Base-by-base conservation (phyloP, 2,797 vertebrate species). In the Hydrophis major region DNA sequence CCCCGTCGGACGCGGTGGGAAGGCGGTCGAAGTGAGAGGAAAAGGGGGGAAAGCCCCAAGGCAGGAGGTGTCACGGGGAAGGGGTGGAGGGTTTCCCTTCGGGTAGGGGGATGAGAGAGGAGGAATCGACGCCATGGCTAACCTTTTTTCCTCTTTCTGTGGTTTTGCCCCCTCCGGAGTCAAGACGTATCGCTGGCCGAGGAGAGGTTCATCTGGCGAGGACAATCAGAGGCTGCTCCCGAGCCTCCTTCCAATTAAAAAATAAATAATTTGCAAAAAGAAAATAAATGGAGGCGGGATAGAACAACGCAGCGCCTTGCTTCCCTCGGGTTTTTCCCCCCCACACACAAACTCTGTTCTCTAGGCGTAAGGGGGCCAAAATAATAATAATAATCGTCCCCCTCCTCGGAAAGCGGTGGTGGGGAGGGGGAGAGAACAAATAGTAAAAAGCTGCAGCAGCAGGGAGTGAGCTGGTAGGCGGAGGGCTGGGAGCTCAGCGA, bases 371-470 rank as follows among this genome's bases (percentile, higher is more conserved):
- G 6, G n/a, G n/a, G 69, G 1, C 28, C 28, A 66, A 4, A 28
- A 66, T 13, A 13, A 55, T 13, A 10, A 27, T 27, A 13, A 55
- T 55, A 10, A 27, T 11, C 61, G 61, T 66, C 69, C 69, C 69
- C 16, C 69, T 74, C 69, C 86, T 53, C 3, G 57, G 57, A 78
- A 27, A 63, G 74, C 57, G 7, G 90, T 2, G n/a, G 57, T 0
- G 55, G 20, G 20, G 28, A 11, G 7, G 6, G 50, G 50, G 56
- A 37, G 37, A 18, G 27, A 32, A 20, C 5, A n/a, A 20, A 28
- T 20, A 74, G 61, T 66, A 63, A 89, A 57, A 60, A 63, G 93
- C 93, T 86, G 90, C 92, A 61, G 89, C 86, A 74, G 86, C 61
- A 88, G 20, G 20, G 90, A 56, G 86, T 3, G 89, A 37, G 86